Conservation (phyloP, 2,797 vertebrate genomes). For the Spondyliosoma cantharus region DNA sequence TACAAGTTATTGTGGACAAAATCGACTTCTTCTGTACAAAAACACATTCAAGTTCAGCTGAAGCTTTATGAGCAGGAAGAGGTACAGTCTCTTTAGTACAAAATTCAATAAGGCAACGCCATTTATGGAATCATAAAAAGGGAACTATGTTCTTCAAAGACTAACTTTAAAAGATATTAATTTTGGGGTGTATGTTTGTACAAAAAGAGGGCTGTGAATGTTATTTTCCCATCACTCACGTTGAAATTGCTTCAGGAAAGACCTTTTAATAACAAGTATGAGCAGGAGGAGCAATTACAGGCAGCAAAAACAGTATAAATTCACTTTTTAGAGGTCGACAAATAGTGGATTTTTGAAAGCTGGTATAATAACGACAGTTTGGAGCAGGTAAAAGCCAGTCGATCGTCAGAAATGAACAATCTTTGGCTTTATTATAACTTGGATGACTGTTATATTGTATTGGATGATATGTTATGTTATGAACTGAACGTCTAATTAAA, state of each 20-base stretch:
- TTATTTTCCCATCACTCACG: background rate
- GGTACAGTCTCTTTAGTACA: background rate
- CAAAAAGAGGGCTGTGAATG: background rate
- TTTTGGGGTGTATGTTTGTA: background rate
- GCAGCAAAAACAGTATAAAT: background rate
- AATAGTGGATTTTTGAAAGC: too few relatives aligned
- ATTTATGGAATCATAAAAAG: background rate
- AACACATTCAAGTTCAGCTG: background rate
- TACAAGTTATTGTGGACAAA: background rate
- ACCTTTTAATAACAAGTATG: background rate
- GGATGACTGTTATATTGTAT: too few relatives aligned
- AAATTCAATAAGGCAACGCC: background rate
- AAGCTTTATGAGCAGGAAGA: background rate
- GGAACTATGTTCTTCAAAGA: background rate
- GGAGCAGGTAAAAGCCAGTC: too few relatives aligned
- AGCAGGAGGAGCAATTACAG: background rate
- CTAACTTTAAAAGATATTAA: too few relatives aligned
- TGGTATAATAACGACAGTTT: too few relatives aligned
- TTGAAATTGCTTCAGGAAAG: background rate
- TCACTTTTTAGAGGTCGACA: too few relatives aligned
- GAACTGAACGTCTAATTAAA: too few relatives aligned
- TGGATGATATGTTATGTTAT: too few relatives aligned
- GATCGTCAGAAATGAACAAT: too few relatives aligned
- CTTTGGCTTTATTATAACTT: too few relatives aligned
- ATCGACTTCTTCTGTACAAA: too few relatives aligned